Evolutionary conservation across 1,140 invertebrate genomes (phyloP), one percentile per base, ranked within the genome.

Genomic region (Trachymyrmex cornetzi): DNA sequence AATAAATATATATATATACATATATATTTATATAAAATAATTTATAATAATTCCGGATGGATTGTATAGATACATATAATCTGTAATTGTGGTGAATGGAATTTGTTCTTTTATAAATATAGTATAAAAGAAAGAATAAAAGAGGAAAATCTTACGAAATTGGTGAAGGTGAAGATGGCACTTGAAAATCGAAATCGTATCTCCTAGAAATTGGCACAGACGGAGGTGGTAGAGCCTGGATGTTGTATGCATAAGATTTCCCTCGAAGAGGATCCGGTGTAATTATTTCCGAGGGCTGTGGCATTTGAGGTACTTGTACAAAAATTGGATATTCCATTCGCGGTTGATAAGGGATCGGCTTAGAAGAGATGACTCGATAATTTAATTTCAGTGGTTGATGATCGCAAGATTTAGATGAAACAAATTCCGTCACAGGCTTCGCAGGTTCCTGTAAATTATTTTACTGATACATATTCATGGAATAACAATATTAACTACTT

Each of bases 391-490:
- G 27, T 30, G 80, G 80, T 19, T 34, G 55, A 19, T 84, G 57
- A 0, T 3, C 4, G 14, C n/a, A 61, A 48, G 77, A 14, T 24
- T 19, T 11, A 14, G 19, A 3, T 16, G 66, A 67, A 3, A 16
- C 6, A 7, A 30, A 9, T 14, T 71, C n/a, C 30, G 14, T 22
- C 19, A 34, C 24, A 2, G 27, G 38, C 48, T 30, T 4, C 16
- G 24, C 63, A 6, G 69, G 88, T 16, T 44, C 57, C 88, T 89
- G 30, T 14, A 77, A 86, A 89, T 71, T 48, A 79, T 86, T 80
- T 61, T 4, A 16, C 44, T 3, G 27, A 55, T 69, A 24, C 5
- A 57, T 3, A 6, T 1, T 50, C 2, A 6, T 14, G 44, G 4
- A 53, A 30, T 34, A 2, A 16, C 16, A 30, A 69, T 24, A 69